These are phyloP conservation scores for Podarcis siculus DNA, from an alignment of 2,797 vertebrate species.

Conservation along the genomic window DNA sequence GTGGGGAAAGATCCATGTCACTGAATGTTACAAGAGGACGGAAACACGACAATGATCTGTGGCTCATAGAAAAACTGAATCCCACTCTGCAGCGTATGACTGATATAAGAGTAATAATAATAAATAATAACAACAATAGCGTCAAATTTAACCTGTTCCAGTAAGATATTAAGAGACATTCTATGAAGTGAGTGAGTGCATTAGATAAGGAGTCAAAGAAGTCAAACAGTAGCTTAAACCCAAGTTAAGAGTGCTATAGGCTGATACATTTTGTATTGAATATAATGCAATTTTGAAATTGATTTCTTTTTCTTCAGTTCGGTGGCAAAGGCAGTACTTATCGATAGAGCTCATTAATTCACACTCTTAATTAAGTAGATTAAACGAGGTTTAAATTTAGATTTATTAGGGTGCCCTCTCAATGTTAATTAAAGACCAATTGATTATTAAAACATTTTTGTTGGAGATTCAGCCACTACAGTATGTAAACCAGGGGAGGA, in stretches of 20 bases:
- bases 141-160: not conserved
- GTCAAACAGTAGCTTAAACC: constrained; percentile 32
- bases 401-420: constrained; percentile 62
- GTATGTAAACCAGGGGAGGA: constrained; percentile 12
- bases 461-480: constrained; percentile 39
- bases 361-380: constrained; percentile 61
- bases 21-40: not conserved
- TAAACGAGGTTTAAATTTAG: constrained; percentile 69
- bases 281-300: constrained; percentile 56
- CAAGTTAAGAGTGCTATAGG: not conserved
- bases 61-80: not conserved
- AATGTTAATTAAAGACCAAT: constrained; percentile 67
- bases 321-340: constrained; percentile 54
- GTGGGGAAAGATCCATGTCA: not conserved
- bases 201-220: constrained; percentile 15
- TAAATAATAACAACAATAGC: not conserved
- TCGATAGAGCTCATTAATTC: constrained; percentile 58
- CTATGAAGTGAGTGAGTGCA: constrained; percentile 16
- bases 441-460: constrained; percentile 68
- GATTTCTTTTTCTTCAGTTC: constrained; percentile 53
- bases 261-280: constrained; percentile 58
- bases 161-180: not conserved
- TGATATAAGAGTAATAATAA: not conserved
- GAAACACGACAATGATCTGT: not conserved
- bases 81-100: not conserved